Conservation (phyloP, 2,113 vertebrate species). For the Physeter macrocephalus region DNA sequence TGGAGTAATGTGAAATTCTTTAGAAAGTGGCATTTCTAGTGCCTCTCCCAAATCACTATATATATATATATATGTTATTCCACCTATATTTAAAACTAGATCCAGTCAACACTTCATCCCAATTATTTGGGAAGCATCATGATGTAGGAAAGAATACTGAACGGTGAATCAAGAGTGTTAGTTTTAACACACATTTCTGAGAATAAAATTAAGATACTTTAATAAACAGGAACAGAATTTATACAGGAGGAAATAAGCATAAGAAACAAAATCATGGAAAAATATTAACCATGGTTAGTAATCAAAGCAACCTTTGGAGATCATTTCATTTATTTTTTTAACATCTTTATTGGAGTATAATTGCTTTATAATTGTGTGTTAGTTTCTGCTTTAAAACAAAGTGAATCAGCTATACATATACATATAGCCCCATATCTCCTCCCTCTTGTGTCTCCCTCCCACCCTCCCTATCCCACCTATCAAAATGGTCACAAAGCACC, state of each 20-base stretch:
- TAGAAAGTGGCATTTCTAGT: background rate
- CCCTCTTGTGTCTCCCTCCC: no score
- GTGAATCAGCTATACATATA: no score
- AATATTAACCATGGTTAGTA: background rate
- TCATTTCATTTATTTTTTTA: no score
- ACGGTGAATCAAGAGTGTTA: background rate
- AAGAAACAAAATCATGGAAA: background rate
- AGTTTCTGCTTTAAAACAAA: no score
- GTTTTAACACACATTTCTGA: background rate
- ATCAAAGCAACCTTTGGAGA: background rate
- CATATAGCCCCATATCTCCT: no score
- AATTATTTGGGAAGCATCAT: background rate
- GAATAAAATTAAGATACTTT: background rate
- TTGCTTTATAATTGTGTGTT: no score
- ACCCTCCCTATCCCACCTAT: no score
- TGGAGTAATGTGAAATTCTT: background rate
- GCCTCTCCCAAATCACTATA: background rate
- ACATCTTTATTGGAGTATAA: no score
- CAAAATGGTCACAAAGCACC: no score
- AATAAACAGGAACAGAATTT: background rate
- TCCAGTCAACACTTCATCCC: background rate
- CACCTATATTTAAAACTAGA: background rate
- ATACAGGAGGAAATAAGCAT: background rate
- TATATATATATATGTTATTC: background rate
- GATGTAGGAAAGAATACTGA: background rate